Base-by-base conservation (phyloP, 2,797 vertebrate species). In the Phalloptychus januarius region DNA sequence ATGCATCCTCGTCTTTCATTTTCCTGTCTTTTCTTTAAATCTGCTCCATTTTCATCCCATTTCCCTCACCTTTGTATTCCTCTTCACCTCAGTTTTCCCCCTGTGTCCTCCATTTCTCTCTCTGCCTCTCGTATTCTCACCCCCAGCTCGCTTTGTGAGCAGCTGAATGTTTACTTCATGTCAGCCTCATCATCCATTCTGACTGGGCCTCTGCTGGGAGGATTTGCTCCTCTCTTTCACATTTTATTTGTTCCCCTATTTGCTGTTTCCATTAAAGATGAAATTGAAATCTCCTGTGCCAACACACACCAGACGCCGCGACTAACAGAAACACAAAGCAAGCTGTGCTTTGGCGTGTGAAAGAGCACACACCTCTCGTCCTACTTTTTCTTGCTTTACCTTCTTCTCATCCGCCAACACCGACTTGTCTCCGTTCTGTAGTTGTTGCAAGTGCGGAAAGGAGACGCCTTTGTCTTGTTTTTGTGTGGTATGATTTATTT, bases 281-380 rank as follows among this genome's bases (percentile, higher is more conserved):
- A 86, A 90, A 90, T 90, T 93, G 90, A 92, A 91, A 89, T 93
- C 83, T 89, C 85, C 79, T 81, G 77, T 52, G 79, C 80, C 58
- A 44, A 70, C 82, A 40, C 76, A 48, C 75, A 74, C 75, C 71
- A 72, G 79, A 78, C 65, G 6, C 56, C 1, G 82, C 36, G 31
- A 74, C 89, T 78, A 84, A 88, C 79, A 81, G 40, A 78, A 88
- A 90, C 87, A 89, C 79, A 75, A 20, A n/a, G 20, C 20, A 56
- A 78, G 84, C 86, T 80, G 88, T 89, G 83, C 82, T 77, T 75
- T 85, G 54, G 81, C 77, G 81, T 83, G 91, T 93, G 86, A 94
- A 93, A 93, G 81, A 91, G 89, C 87, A 84, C 91, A 90, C 89
- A 89, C 91, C 93, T 85, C 90, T 82, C 76, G 87, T 94, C 90